Percentiles rank a stretch among this genome's conserved stretches.
Conservation (phyloP, 1,140 invertebrate genomes). For the Pemphigus obesinymphae region DNA sequence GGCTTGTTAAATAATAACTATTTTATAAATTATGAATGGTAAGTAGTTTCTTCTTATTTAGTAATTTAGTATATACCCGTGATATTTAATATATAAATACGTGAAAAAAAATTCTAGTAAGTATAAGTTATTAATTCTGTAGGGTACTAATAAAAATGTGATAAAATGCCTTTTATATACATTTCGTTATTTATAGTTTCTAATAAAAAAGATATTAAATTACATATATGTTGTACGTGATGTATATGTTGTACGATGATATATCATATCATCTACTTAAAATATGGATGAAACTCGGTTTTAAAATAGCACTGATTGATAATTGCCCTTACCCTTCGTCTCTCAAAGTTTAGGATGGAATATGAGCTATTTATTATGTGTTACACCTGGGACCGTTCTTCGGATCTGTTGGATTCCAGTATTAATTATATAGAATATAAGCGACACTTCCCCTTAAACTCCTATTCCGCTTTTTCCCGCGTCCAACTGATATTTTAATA, state of each 20-base stretch:
- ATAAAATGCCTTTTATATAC: too few relatives aligned
- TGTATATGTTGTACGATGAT: too few relatives aligned
- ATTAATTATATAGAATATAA: constrained; percentile 6
- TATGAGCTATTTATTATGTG: constrained; percentile 9
- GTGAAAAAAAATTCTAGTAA: too few relatives aligned
- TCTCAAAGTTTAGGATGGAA: background rate
- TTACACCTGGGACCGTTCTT: background rate
- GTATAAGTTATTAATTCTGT: too few relatives aligned
- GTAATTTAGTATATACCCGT: too few relatives aligned
- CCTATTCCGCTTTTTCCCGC: background rate
- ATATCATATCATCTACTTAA: background rate
- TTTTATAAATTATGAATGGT: background rate
- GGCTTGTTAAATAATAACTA: background rate
- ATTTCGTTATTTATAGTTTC: too few relatives aligned
- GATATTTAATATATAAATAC: too few relatives aligned
- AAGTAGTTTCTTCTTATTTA: too few relatives aligned
- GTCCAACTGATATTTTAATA: constrained; percentile 9
- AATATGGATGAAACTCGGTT: background rate
- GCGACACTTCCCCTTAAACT: background rate
- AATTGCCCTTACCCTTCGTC: background rate
- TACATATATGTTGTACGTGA: background rate
- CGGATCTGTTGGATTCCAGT: background rate
- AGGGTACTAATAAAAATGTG: too few relatives aligned
- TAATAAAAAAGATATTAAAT: too few relatives aligned
- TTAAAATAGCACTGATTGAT: background rate